A percentile compares a stretch with the other conserved stretches of the same genome.
Evolutionary conservation across 1,140 invertebrate genomes (phyloP).

Genomic region (Microplitis mediator): DNA sequence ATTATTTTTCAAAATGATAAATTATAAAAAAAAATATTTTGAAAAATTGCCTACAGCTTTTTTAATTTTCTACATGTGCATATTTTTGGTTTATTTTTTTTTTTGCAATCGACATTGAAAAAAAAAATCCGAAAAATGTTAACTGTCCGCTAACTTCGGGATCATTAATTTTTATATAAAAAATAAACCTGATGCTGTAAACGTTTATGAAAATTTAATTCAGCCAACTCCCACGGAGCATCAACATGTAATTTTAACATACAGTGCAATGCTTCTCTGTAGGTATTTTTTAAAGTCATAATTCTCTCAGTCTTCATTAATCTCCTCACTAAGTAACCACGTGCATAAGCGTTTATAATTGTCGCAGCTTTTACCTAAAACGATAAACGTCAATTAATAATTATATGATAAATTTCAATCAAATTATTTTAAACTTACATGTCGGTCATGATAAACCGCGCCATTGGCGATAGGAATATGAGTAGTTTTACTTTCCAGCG

Average conservation of each 20-base stretch:
- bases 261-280: conserved; percentile 76
- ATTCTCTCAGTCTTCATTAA: conserved; percentile 81
- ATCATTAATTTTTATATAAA: neutral
- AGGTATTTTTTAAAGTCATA: conserved; percentile 79
- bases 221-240: conserved; percentile 55
- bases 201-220: conserved; percentile 57
- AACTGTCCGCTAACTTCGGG: neutral
- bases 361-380: conserved; percentile 68
- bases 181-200: conserved; percentile 55
- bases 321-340: conserved; percentile 79
- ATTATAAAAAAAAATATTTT: no score
- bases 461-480: conserved; percentile 42
- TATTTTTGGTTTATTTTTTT: no score
- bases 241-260: conserved; percentile 77
- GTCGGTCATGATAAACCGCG: conserved; percentile 43
- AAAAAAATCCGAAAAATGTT: no score
- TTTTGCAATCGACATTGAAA: no score
- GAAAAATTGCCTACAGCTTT: no score
- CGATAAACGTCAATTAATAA: conserved; percentile 9
- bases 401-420: neutral
- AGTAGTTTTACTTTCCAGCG: conserved; percentile 45
- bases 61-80: no score
- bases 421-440: conserved; percentile 42
- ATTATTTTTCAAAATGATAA: no score
- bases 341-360: conserved; percentile 74